These are phyloP conservation scores for Thera obeliscata DNA, from an alignment of 2,888 invertebrate genomes.

Conservation along the genomic window DNA sequence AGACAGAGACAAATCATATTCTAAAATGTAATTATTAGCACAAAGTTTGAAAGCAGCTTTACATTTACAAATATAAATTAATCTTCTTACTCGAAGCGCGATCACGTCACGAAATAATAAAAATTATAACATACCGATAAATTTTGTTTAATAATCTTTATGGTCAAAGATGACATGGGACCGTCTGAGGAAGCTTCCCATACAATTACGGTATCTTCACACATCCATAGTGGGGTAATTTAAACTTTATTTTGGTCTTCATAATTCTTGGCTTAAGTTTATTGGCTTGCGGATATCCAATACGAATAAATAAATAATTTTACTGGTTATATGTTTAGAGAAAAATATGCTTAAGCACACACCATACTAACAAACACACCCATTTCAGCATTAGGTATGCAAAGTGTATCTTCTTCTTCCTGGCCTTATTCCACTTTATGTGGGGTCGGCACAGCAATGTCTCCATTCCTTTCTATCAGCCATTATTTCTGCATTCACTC, in stretches of 20 bases:
- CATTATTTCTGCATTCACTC: too few species aligned
- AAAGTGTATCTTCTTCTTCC: too few species aligned
- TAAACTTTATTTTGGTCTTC: constrained; percentile 7
- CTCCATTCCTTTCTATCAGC: too few species aligned
- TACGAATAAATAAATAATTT: too few species aligned
- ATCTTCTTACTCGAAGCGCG: constrained; percentile 34
- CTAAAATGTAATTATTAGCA: not conserved
- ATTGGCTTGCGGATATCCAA: too few species aligned
- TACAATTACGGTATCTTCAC: constrained; percentile 23
- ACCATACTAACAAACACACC: not conserved
- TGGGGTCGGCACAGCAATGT: too few species aligned
- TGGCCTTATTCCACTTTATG: too few species aligned
- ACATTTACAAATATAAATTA: constrained; percentile 31
- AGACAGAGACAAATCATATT: too few species aligned
- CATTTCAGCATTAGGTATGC: too few species aligned
- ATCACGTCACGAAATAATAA: constrained; percentile 40
- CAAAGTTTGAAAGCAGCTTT: constrained; percentile 2
- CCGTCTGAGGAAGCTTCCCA: constrained; percentile 20
- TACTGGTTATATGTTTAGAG: too few species aligned
- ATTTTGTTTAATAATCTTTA: constrained; percentile 37
- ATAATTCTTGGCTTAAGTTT: constrained; percentile 1
- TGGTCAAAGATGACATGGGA: constrained; percentile 35
- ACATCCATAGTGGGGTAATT: constrained; percentile 21
- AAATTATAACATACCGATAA: constrained; percentile 35
- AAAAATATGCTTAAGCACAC: too few species aligned